Evolutionary conservation across 2,113 vertebrate genomes (phyloP).

Genomic region (Anas platyrhynchos): DNA sequence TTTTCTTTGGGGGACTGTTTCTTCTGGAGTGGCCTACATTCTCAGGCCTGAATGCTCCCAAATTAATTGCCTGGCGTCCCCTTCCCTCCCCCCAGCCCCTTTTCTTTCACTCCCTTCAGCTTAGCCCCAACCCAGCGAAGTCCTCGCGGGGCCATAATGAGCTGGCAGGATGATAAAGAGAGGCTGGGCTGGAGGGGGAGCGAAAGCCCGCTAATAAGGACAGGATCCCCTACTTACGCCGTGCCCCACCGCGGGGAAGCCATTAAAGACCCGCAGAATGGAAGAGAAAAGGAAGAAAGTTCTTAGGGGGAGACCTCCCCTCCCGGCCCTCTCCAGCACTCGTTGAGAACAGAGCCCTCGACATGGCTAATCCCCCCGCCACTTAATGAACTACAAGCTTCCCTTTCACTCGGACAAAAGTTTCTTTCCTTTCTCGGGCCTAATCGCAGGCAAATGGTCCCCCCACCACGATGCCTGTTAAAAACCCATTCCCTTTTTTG

Average conservation of each 20-base stretch:
- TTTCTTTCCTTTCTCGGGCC: constrained; percentile 76
- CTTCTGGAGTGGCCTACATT: constrained; percentile 66
- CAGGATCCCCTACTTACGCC: constrained; percentile 81
- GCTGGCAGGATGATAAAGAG: constrained; percentile 78
- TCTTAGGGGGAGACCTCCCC: constrained; percentile 65
- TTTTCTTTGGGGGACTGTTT: constrained; percentile 10
- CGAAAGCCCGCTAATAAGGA: constrained; percentile 83
- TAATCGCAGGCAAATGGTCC: constrained; percentile 83
- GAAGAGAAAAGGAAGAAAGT: constrained; percentile 71
- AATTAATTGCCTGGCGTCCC: constrained; percentile 85
- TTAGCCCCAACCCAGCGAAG: constrained; percentile 14
- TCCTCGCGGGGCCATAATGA: constrained; percentile 73
- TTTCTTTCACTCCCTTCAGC: constrained; percentile 45
- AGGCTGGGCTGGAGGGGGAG: constrained; percentile 28
- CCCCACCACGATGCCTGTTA: constrained; percentile 71
- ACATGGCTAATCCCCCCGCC: constrained; percentile 84
- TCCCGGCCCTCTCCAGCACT: constrained; percentile 64
- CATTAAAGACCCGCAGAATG: constrained; percentile 76
- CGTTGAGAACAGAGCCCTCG: constrained; percentile 80
- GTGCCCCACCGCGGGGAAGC: constrained; percentile 76
- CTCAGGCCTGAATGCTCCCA: constrained; percentile 71
- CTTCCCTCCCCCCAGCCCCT: constrained; percentile 31
- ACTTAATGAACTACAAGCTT: constrained; percentile 91
- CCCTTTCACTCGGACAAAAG: constrained; percentile 84
- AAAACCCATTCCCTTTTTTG: constrained; percentile 72